Conservation (phyloP, 37 sponge, comb jelly and placozoan species). For the Oopsacas minuta region DNA sequence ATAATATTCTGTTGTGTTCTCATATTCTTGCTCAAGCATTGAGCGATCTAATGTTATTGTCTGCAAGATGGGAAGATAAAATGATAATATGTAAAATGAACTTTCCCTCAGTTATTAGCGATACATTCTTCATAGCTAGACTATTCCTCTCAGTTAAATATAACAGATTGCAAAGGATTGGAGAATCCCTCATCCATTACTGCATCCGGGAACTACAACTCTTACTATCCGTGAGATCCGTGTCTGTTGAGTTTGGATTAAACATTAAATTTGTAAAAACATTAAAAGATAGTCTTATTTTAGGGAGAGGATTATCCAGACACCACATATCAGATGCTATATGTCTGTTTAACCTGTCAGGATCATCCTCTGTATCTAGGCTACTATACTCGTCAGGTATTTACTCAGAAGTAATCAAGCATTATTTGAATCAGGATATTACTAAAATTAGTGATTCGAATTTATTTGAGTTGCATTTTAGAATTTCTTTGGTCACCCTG, state of each 20-base stretch:
- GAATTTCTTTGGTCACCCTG: neutral
- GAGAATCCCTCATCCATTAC: neutral
- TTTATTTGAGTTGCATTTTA: neutral
- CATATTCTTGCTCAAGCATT: neutral
- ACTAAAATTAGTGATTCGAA: neutral
- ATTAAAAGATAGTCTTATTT: neutral
- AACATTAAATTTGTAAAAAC: neutral
- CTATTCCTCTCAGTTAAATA: neutral
- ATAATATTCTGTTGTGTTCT: neutral
- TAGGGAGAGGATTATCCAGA: neutral
- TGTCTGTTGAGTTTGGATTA: neutral
- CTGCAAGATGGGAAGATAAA: constrained; percentile 13
- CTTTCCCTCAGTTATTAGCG: neutral
- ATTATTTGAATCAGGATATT: neutral
- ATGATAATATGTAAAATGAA: neutral
- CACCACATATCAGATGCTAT: neutral
- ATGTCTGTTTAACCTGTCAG: neutral
- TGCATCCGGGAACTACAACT: neutral
- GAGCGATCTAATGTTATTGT: neutral
- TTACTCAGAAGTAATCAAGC: neutral
- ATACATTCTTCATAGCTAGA: neutral
- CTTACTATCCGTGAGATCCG: neutral
- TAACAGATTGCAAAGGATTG: neutral
- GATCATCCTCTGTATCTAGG: neutral
- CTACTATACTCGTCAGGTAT: neutral